phyloP scores from a whole-genome alignment of 2,113 vertebrate species.

The Albula glossodonta region DNA sequence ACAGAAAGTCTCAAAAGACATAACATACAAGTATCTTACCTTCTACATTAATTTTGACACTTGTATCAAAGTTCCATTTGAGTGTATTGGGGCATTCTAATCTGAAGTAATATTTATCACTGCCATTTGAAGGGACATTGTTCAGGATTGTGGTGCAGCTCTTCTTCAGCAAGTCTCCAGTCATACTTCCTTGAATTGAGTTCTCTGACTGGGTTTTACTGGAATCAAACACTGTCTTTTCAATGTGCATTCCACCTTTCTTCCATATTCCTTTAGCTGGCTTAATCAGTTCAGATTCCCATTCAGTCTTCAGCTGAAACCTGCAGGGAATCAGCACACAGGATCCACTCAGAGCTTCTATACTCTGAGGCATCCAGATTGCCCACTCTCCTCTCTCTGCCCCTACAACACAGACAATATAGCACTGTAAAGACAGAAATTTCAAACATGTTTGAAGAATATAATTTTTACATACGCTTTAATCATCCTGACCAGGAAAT shows the following conservation, averaged over 20 bases:
- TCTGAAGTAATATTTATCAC: neutral
- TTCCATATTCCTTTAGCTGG: constrained; percentile 56
- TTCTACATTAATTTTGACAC: neutral
- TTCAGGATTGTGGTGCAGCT: constrained; percentile 17
- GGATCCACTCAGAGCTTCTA: constrained; percentile 52
- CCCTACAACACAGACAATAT: constrained; percentile 44
- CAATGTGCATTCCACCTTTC: constrained; percentile 26
- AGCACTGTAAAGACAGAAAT: neutral
- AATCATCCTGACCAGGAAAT: too few relatives aligned
- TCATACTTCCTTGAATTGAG: constrained; percentile 35
- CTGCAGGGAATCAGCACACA: constrained; percentile 55
- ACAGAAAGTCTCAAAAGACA: neutral
- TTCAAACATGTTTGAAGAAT: too few relatives aligned
- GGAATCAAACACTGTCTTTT: constrained; percentile 37
- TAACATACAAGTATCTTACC: neutral
- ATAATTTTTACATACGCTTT: neutral
- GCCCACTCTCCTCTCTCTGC: constrained; percentile 36
- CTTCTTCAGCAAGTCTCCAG: neutral
- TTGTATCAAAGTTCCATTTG: neutral
- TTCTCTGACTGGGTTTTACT: neutral
- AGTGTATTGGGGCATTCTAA: neutral
- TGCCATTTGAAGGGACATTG: neutral
- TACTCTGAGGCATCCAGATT: constrained; percentile 40
- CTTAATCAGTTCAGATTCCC: constrained; percentile 32
- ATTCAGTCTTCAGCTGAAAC: too few relatives aligned